Evolutionary conservation across 2,888 invertebrate genomes (phyloP).

Genomic region (Polyommatus icarus): DNA sequence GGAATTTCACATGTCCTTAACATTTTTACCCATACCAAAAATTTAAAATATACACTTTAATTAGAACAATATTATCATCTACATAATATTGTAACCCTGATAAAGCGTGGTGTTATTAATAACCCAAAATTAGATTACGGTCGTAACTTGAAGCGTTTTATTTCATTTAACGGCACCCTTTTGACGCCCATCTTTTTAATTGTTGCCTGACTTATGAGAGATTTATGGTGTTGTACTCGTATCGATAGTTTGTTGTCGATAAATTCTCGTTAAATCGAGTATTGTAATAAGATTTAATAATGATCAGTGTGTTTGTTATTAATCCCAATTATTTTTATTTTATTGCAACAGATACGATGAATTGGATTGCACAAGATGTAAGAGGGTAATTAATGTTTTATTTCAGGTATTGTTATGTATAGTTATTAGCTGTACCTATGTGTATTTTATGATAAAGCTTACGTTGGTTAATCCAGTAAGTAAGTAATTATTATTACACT

Average conservation of each 20-base stretch:
- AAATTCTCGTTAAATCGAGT: conserved; percentile 19
- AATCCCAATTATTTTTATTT: conserved; percentile 3
- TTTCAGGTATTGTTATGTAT: too few species aligned
- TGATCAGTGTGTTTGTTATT: background rate
- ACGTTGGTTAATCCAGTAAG: too few species aligned
- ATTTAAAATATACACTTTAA: background rate
- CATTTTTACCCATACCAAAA: too few species aligned
- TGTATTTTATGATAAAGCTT: too few species aligned
- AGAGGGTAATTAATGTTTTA: background rate
- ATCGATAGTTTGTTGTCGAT: conserved; percentile 13
- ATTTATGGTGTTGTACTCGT: conserved; percentile 21
- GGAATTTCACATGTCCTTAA: too few species aligned
- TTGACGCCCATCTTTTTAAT: conserved; percentile 27
- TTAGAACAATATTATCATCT: background rate
- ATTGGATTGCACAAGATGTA: background rate
- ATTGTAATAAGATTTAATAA: conserved; percentile 26
- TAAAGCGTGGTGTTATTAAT: conserved; percentile 28
- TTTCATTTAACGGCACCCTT: conserved; percentile 27
- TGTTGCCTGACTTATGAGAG: conserved; percentile 19
- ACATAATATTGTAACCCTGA: background rate
- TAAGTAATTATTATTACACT: too few species aligned
- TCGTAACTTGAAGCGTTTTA: conserved; percentile 25
- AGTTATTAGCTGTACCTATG: too few species aligned
- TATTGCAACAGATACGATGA: background rate
- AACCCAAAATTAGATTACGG: conserved; percentile 53